Percentiles rank a stretch among this genome's conserved stretches.
Conservation (phyloP, 2,797 vertebrate species). For the Ciconia nigra region DNA sequence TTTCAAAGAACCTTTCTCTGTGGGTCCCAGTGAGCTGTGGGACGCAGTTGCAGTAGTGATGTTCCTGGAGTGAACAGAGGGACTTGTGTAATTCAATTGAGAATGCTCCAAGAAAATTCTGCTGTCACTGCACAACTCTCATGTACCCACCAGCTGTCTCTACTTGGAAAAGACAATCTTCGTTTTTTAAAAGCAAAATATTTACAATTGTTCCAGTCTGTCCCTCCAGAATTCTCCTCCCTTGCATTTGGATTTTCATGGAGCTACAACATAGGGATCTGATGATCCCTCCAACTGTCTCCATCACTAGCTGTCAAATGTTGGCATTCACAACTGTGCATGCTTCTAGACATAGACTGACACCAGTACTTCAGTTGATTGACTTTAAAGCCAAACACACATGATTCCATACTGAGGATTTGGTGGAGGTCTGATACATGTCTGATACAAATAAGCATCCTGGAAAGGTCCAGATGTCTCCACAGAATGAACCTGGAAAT, state of each 20-base stretch:
- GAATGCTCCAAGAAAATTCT: slow-evolving; percentile 25
- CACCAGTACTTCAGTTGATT: background rate
- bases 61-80: background rate
- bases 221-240: background rate
- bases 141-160: slow-evolving; percentile 27
- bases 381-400: slow-evolving; percentile 9
- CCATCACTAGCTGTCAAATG: background rate
- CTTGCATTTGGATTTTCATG: background rate
- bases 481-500: background rate
- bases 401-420: background rate
- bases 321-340: background rate
- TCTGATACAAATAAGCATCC: background rate
- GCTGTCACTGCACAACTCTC: background rate
- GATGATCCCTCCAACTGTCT: background rate
- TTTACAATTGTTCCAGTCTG: slow-evolving; percentile 45
- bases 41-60: background rate
- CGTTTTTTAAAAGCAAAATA: slow-evolving; percentile 38
- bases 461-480: background rate
- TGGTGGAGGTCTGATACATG: background rate
- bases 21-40: background rate
- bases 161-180: slow-evolving; percentile 28
- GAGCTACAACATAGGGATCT: background rate
- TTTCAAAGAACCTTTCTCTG: slow-evolving; percentile 12
- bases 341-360: slow-evolving; percentile 1
- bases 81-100: background rate